Evolutionary conservation across 2,888 invertebrate species (phyloP).

Genomic region (Autographa gamma): DNA sequence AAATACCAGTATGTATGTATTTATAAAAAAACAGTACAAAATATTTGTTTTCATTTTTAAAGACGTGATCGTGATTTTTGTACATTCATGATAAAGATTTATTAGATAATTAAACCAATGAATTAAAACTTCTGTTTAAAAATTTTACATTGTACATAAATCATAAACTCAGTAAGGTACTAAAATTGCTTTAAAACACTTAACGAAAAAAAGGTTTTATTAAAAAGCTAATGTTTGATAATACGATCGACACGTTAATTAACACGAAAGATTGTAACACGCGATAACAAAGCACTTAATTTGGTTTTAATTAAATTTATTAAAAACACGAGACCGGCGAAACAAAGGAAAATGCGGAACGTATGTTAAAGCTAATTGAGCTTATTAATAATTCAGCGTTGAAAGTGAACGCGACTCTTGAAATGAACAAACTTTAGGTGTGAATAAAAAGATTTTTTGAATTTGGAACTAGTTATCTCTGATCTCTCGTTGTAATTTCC

Average conservation of each 20-base stretch:
- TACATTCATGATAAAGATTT: no score
- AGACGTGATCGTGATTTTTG: no score
- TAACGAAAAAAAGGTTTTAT: constrained; percentile 22
- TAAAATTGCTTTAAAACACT: constrained; percentile 15
- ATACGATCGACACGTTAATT: constrained; percentile 38
- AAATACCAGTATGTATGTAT: no score
- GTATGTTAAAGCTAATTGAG: constrained; percentile 33
- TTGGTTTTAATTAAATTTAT: constrained; percentile 45
- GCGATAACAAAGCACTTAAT: constrained; percentile 42
- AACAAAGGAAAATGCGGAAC: constrained; percentile 49
- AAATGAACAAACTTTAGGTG: background rate
- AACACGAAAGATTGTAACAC: constrained; percentile 37
- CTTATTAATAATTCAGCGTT: constrained; percentile 30
- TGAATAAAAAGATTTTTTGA: background rate
- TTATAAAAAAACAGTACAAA: no score
- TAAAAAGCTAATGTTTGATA: constrained; percentile 30
- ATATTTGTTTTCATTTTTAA: no score
- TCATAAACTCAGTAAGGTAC: constrained; percentile 8
- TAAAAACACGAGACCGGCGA: constrained; percentile 27
- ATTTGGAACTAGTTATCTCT: background rate
- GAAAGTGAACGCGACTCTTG: constrained; percentile 21
- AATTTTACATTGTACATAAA: background rate
- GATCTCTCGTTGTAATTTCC: background rate
- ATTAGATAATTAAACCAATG: no score
- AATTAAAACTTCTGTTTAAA: background rate